phyloP scores from a whole-genome alignment of 2,888 invertebrate genomes.

The Eugnorisma glareosa region DNA sequence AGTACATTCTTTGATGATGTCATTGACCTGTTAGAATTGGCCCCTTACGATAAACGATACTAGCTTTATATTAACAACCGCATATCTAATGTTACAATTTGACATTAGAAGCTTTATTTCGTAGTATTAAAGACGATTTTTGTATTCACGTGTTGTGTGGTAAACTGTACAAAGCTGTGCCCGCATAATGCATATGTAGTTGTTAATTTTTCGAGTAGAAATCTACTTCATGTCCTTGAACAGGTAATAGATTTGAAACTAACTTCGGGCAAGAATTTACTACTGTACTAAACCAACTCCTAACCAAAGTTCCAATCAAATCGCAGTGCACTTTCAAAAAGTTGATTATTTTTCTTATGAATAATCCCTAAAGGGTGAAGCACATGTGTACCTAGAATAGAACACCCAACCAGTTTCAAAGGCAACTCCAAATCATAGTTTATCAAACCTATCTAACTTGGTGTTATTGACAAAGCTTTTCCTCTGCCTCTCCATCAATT shows the following conservation, averaged over 20 bases:
- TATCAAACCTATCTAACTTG: background rate
- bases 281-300: background rate
- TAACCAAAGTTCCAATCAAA: no score
- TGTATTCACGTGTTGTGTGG: background rate
- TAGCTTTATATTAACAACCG: background rate
- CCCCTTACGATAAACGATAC: slow-evolving; percentile 17
- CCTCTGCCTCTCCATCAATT: background rate
- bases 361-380: background rate
- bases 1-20: slow-evolving; percentile 22
- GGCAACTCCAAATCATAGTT: background rate
- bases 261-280: background rate
- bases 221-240: slow-evolving; percentile 37
- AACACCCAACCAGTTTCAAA: background rate
- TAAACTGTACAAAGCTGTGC: slow-evolving; percentile 9
- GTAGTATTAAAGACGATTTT: slow-evolving; percentile 9
- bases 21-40: slow-evolving; percentile 41
- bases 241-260: background rate
- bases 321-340: background rate
- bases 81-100: background rate
- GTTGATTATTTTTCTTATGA: background rate
- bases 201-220: slow-evolving; percentile 41
- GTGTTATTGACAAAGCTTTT: background rate
- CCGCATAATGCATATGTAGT: slow-evolving; percentile 38
- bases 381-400: background rate
- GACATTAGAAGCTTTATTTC: slow-evolving; percentile 7